A percentile compares a stretch with the other conserved stretches of the same genome.
phyloP scores from a whole-genome alignment of 1,140 invertebrate genomes.

The Ladona fulva region DNA sequence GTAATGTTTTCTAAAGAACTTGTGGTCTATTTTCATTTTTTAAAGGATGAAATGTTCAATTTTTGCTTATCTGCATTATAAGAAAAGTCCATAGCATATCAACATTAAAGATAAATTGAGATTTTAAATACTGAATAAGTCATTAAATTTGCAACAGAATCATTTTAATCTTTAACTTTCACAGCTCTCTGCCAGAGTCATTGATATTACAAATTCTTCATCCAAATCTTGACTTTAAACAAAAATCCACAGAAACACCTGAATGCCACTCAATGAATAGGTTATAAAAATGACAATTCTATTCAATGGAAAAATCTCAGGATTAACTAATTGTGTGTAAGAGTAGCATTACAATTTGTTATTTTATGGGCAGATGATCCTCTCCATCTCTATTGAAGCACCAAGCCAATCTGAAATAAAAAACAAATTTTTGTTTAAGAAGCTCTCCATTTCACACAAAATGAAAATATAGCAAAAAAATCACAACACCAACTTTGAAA shows the following conservation, averaged over 20 bases:
- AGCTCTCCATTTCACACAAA: neutral
- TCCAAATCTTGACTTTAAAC: neutral
- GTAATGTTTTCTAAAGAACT: too few species aligned
- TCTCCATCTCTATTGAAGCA: neutral
- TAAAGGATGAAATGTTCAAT: too few species aligned
- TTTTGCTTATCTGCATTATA: too few species aligned
- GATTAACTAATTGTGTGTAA: neutral
- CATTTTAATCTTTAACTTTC: neutral
- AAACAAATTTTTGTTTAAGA: neutral
- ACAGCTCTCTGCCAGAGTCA: neutral
- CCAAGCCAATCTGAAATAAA: neutral
- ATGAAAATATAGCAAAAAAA: neutral
- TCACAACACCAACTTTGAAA: neutral
- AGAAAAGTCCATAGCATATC: too few species aligned
- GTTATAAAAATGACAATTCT: neutral
- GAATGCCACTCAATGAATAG: neutral
- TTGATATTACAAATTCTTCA: neutral
- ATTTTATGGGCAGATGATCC: neutral
- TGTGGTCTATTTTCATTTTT: too few species aligned
- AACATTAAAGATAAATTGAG: too few species aligned
- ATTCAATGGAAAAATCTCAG: neutral
- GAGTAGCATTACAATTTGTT: neutral
- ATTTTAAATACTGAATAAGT: too few species aligned
- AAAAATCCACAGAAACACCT: neutral
- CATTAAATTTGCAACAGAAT: neutral